A percentile compares a stretch with the other conserved stretches of the same genome.
Evolutionary conservation across 2,888 invertebrate genomes (phyloP).

Genomic region (Patella caerulea): DNA sequence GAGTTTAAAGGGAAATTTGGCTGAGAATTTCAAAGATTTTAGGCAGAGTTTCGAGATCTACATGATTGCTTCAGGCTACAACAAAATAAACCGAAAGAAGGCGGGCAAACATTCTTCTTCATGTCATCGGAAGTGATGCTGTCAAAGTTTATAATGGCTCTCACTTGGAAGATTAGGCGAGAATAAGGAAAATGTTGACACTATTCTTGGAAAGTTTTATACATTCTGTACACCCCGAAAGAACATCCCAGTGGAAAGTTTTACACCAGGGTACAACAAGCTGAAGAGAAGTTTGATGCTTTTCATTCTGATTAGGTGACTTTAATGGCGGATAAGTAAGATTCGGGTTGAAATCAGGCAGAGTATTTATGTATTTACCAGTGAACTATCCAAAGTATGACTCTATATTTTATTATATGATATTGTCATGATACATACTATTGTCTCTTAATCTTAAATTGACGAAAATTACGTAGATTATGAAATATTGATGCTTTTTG

Average conservation of each 20-base stretch:
- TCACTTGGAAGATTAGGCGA: background rate
- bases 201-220: background rate
- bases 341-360: too few relatives aligned
- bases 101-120: background rate
- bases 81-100: background rate
- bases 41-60: background rate
- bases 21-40: background rate
- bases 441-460: too few relatives aligned
- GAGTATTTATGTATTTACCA: too few relatives aligned
- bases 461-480: too few relatives aligned
- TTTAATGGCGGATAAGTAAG: too few relatives aligned
- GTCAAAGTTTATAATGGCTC: background rate
- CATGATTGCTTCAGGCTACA: background rate
- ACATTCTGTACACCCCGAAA: background rate
- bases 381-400: too few relatives aligned
- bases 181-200: background rate
- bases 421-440: too few relatives aligned
- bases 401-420: too few relatives aligned
- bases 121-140: background rate
- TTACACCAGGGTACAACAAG: background rate
- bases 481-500: too few relatives aligned
- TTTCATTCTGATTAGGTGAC: too few relatives aligned
- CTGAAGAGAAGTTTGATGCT: background rate
- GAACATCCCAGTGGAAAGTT: background rate
- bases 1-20: background rate